These are phyloP conservation scores for Telmatochromis sp. DNA, from an alignment of 2,113 vertebrate genomes.

Conservation along the genomic window DNA sequence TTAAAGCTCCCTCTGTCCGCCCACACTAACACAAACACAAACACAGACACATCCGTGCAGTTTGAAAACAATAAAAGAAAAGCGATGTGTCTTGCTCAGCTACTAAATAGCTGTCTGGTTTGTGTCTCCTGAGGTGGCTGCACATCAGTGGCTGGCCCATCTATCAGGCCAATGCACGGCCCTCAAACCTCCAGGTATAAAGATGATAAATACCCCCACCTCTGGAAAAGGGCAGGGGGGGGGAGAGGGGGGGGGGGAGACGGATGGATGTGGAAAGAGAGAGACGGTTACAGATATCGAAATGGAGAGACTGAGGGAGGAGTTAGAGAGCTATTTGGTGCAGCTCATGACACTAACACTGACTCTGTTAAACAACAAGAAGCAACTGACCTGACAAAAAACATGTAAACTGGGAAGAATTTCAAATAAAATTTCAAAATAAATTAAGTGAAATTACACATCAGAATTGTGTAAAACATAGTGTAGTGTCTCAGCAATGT, in stretches of 20 bases:
- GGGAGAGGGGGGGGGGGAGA: background rate
- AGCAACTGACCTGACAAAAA: background rate
- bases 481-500: background rate
- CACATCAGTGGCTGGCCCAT: conserved; percentile 69
- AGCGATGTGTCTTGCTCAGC: conserved; percentile 74
- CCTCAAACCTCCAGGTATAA: conserved; percentile 64
- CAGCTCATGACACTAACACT: background rate
- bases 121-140: conserved; percentile 70
- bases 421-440: background rate
- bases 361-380: background rate
- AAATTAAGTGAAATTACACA: background rate
- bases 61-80: conserved; percentile 74
- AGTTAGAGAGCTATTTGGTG: background rate
- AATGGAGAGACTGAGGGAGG: conserved; percentile 20
- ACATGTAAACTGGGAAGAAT: background rate
- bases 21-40: background rate
- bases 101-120: conserved; percentile 76
- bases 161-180: conserved; percentile 63
- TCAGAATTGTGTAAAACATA: background rate
- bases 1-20: background rate
- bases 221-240: conserved; percentile 24
- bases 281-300: conserved; percentile 24
- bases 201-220: conserved; percentile 68
- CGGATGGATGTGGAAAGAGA: conserved; percentile 35
- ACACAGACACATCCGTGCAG: conserved; percentile 11